These are phyloP conservation scores for Styela clava DNA, from an alignment of 23 tunicate species.

Conservation along the genomic window DNA sequence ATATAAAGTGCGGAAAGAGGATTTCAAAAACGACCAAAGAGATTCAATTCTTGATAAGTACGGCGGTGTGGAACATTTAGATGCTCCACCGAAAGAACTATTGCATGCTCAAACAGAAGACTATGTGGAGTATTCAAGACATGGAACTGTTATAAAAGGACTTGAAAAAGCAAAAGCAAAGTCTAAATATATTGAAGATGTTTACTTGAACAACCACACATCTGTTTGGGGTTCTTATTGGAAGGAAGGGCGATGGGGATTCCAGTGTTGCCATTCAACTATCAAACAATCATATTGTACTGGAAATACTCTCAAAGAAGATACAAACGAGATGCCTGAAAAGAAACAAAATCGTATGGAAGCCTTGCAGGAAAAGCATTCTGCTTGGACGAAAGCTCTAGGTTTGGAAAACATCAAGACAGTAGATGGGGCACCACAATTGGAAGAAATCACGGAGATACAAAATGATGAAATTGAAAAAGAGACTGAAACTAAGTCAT, in stretches of 20 bases:
- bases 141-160: slow-evolving; percentile 88
- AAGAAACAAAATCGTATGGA: slow-evolving; percentile 29
- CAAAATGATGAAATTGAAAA: slow-evolving; percentile 24
- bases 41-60: slow-evolving; percentile 82
- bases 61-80: slow-evolving; percentile 87
- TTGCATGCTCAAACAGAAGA: slow-evolving; percentile 94
- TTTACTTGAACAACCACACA: slow-evolving; percentile 80
- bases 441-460: slow-evolving; percentile 16
- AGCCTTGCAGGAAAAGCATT: slow-evolving; percentile 57
- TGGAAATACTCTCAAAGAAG: slow-evolving; percentile 48
- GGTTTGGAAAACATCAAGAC: slow-evolving; percentile 23
- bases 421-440: background rate
- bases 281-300: slow-evolving; percentile 87
- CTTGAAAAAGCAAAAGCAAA: slow-evolving; percentile 86
- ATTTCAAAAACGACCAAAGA: slow-evolving; percentile 56
- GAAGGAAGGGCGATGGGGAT: slow-evolving; percentile 82
- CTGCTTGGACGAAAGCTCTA: slow-evolving; percentile 76
- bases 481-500: slow-evolving; percentile 46
- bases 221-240: slow-evolving; percentile 90
- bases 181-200: slow-evolving; percentile 79
- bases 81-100: slow-evolving; percentile 98
- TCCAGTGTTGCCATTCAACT: slow-evolving; percentile 75
- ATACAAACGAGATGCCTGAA: slow-evolving; percentile 5
- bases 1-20: slow-evolving; percentile 60
- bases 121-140: slow-evolving; percentile 92